Base-by-base conservation (phyloP, 2,113 vertebrate species). In the Scortum barcoo region DNA sequence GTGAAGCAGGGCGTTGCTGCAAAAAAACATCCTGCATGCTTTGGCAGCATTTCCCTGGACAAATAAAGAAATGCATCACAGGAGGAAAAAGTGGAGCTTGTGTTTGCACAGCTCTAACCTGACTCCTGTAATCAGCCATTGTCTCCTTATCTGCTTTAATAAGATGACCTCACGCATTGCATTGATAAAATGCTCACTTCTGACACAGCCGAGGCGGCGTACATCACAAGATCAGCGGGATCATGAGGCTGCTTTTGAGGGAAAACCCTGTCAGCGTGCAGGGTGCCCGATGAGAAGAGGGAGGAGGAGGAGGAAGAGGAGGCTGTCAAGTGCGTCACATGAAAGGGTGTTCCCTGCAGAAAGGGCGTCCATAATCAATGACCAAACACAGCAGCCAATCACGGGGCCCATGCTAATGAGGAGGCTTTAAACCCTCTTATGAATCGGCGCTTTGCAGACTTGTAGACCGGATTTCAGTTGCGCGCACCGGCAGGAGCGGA, bases 371-470 rank as follows among this genome's bases (percentile, higher is more conserved):
- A 91, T 89, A 83, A 91, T 91, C 83, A 90, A 90, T 92, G 90
- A 89, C 44, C 72, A 60, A 78, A 80, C 62, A 22, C 74, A 65
- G 76, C 81, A 88, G 86, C 95, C 95, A 95, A 95, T 96, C 87
- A 89, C 48, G 65, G 82, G 1, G 3, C 73, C 0, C 70, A 93
- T 93, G 90, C 88, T 91, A 90, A 94, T 93, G 33, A 65, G 63
- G n/a, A 51, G 24, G 9, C 60, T 94, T 93, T 89, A 94, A 93
- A 91, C 83, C 28, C 50, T 38, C 73, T 53, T 61, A 87, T 91
- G 91, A 89, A 91, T 91, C 81, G 60, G 14, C 16, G 56, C 73
- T 81, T 46, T 67, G 42, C 88, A 40, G 62, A 70, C 81, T 83
- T n/a, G n/a, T n/a, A n/a, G 69, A 84, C 72, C 62, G 87, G 79